These are phyloP conservation scores for Poecilia picta DNA, from an alignment of 2,797 vertebrate species.

Conservation along the genomic window DNA sequence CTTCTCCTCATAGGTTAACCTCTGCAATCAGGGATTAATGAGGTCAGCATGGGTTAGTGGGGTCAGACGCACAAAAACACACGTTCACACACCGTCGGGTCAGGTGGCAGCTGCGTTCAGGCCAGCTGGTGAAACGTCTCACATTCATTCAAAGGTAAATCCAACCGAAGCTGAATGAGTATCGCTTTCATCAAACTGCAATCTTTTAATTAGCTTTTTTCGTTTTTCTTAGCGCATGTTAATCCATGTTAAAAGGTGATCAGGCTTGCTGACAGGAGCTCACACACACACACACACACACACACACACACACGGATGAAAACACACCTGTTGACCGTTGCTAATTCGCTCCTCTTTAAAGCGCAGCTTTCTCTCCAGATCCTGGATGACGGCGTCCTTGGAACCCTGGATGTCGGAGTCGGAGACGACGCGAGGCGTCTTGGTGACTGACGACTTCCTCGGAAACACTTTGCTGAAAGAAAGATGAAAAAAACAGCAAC, in stretches of 20 bases:
- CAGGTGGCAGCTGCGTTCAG: slow-evolving; percentile 5
- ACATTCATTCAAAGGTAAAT: neutral
- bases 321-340: slow-evolving; percentile 87
- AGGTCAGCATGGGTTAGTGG: slow-evolving; percentile 75
- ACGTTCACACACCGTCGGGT: slow-evolving; percentile 39
- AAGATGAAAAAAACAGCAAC: slow-evolving; percentile 25
- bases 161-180: neutral
- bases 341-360: slow-evolving; percentile 97
- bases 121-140: slow-evolving; percentile 19
- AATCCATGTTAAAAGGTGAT: slow-evolving; percentile 50
- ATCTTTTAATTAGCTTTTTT: slow-evolving; percentile 7
- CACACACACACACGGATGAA: slow-evolving; percentile 25
- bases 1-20: slow-evolving; percentile 97
- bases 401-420: slow-evolving; percentile 98
- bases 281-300: slow-evolving; percentile 19
- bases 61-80: slow-evolving; percentile 66
- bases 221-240: slow-evolving; percentile 29
- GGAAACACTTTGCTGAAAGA: slow-evolving; percentile 74
- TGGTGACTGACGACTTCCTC: slow-evolving; percentile 75
- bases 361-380: slow-evolving; percentile 96
- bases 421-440: slow-evolving; percentile 87
- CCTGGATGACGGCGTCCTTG: slow-evolving; percentile 98
- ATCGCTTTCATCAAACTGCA: slow-evolving; percentile 1
- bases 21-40: slow-evolving; percentile 85
- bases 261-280: slow-evolving; percentile 2